Base-by-base conservation (phyloP, 2,797 vertebrate species). In the Heteromormyrus szaboi region DNA sequence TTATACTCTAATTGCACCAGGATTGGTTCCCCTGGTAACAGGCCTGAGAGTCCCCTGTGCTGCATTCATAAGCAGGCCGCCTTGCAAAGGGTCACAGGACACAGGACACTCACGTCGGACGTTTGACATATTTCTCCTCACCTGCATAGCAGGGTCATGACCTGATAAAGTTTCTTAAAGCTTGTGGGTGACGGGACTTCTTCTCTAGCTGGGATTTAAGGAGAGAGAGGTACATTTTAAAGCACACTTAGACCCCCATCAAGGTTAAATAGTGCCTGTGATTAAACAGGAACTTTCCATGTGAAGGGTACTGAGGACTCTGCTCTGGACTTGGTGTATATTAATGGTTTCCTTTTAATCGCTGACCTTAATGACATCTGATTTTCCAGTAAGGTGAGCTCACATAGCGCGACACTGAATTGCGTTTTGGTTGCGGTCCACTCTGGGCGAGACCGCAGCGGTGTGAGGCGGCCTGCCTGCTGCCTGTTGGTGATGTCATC, bases 11-110 rank as follows among this genome's bases (percentile, higher is more conserved):
- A 46, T 62, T 22, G 79, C 59, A 56, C 88, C 62, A 85, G 89
- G 89, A 89, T 89, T 87, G 56, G 85, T 91, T 92, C 89, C 89
- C 89, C 89, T 72, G 83, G 59, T 46, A 86, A 90, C 87, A 56
- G 37, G 50, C 65, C 56, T 41, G 50, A n/a, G 79, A 81, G 46
- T 84, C 44, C 17, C 83, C 89, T 90, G 90, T 92, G 92, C 56
- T 88, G 62, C 72, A 87, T 90, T 85, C 89, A 91, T 91, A 89
- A 91, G 88, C 88, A 76, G 85, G 4, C 2, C 37, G 9, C 90
- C 89, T 87, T 29, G n/a, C 93, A 93, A 93, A 93, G 91, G 92
- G 93, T 90, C 93, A 92, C 91, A 91, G 93, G 12, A 76, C 37
- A 17, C 29, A 91, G 93, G 12, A 76, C 37, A 17, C 29, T 37